These are phyloP conservation scores for Cygnus olor DNA, from an alignment of 2,797 vertebrate species.

Conservation along the genomic window DNA sequence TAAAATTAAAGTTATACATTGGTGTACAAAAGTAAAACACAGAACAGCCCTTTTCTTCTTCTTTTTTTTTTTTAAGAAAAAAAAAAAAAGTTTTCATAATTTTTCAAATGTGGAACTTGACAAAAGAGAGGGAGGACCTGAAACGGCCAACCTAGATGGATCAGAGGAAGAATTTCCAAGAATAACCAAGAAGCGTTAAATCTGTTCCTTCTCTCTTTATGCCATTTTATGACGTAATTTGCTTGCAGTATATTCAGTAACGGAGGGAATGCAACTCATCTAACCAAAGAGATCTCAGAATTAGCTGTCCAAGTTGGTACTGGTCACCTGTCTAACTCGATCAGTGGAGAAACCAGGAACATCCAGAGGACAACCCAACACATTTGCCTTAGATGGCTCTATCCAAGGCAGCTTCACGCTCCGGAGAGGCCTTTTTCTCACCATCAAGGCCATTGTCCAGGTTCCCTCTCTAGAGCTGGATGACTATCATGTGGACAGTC, in stretches of 20 bases:
- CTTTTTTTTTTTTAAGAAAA: neutral
- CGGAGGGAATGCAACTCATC: neutral
- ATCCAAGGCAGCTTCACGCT: neutral
- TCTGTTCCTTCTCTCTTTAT: neutral
- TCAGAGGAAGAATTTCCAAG: neutral
- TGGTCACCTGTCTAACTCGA: neutral
- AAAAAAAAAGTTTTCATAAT: neutral
- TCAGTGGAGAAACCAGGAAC: neutral
- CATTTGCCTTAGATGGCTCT: neutral
- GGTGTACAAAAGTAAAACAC: neutral
- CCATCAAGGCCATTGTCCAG: neutral
- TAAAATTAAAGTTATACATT: neutral
- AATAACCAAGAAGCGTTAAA: neutral
- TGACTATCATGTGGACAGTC: accelerated
- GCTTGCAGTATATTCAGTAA: neutral
- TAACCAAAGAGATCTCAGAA: neutral
- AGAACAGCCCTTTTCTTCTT: neutral
- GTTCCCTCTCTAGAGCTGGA: neutral
- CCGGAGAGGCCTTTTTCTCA: neutral
- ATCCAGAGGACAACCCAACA: neutral
- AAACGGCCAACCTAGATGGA: neutral
- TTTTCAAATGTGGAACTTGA: neutral
- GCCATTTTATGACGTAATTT: neutral
- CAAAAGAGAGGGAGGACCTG: neutral
- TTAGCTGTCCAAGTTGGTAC: neutral